These are phyloP conservation scores for Cancer borealis DNA, from an alignment of 2,888 invertebrate species.

Conservation along the genomic window DNA sequence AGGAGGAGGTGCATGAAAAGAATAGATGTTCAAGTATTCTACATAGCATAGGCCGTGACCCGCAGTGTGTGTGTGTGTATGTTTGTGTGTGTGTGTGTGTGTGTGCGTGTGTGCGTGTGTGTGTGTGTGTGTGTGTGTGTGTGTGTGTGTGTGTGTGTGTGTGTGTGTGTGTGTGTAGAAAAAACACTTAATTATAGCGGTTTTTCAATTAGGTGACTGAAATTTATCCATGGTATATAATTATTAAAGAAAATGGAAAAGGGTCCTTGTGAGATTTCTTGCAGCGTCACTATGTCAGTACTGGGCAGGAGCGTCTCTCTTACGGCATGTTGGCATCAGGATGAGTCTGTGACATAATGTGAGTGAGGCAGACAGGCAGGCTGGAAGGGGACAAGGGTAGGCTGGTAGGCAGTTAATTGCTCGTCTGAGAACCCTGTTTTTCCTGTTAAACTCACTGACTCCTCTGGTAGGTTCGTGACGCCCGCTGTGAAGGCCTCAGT, in stretches of 20 bases:
- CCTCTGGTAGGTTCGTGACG: conserved; percentile 23
- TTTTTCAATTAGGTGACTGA: too few relatives aligned
- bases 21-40: too few relatives aligned
- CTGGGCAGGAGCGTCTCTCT: neutral
- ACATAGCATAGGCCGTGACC: too few relatives aligned
- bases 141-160: too few relatives aligned
- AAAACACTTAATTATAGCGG: too few relatives aligned
- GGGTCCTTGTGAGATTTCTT: neutral
- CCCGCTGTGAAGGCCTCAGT: neutral
- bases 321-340: neutral
- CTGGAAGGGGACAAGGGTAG: neutral
- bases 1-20: too few relatives aligned
- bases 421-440: conserved; percentile 12
- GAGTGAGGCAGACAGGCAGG: conserved; percentile 24
- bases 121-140: too few relatives aligned
- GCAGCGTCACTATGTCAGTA: neutral
- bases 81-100: too few relatives aligned
- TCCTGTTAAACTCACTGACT: neutral
- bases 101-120: too few relatives aligned
- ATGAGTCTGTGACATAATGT: neutral
- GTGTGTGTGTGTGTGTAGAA: too few relatives aligned
- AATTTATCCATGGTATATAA: too few relatives aligned
- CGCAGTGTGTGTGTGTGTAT: neutral
- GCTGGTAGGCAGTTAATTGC: neutral
- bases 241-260: too few relatives aligned